A percentile compares a stretch with the other conserved stretches of the same genome.
These are phyloP conservation scores for Ramazzottius varieornatus DNA, from an alignment of 2,888 invertebrate genomes.

Conservation along the genomic window DNA sequence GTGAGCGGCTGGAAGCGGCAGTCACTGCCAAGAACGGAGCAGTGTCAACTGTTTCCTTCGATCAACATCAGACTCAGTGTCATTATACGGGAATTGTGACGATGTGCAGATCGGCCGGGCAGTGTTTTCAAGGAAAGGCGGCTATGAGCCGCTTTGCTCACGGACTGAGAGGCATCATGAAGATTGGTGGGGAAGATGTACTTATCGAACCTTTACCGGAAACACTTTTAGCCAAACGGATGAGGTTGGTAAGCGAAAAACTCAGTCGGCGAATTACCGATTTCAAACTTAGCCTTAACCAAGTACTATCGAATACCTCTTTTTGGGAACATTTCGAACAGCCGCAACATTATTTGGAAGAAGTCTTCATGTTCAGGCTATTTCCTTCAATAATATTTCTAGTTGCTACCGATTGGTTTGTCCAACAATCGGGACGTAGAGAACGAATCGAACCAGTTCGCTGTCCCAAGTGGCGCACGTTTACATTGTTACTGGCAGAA, in stretches of 20 bases:
- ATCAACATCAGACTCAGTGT: background rate
- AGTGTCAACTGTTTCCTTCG: background rate
- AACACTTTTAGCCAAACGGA: background rate
- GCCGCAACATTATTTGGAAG: too few species aligned
- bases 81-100: background rate
- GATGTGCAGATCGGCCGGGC: too few species aligned
- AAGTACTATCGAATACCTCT: too few species aligned
- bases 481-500: too few species aligned
- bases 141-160: background rate
- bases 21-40: background rate
- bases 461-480: too few species aligned
- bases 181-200: background rate
- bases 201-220: background rate
- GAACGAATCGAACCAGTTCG: too few species aligned
- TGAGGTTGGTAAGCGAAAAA: constrained; percentile 3
- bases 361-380: background rate
- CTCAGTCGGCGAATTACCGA: too few species aligned
- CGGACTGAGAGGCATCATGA: background rate
- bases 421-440: too few species aligned
- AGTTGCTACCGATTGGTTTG: too few species aligned
- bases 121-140: background rate
- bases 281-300: too few species aligned
- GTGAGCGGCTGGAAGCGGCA: background rate
- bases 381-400: background rate
- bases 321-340: too few species aligned